Conservation (phyloP, 2,888 invertebrate species). For the Dugesia japonica region DNA sequence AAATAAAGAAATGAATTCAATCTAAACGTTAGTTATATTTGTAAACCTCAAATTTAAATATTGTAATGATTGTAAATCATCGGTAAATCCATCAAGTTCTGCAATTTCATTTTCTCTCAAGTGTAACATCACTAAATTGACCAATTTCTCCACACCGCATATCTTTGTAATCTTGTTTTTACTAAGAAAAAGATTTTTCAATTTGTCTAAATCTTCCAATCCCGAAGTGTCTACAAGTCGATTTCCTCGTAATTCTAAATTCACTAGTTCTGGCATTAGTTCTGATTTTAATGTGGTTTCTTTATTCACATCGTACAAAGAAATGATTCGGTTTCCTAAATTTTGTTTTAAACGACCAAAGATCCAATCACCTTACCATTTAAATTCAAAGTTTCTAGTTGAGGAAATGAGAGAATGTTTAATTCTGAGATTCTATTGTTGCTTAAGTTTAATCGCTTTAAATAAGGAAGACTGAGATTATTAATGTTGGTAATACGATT, state of each 20-base stretch:
- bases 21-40: too few relatives aligned
- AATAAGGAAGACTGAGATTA: slow-evolving; percentile 42
- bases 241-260: slow-evolving; percentile 45
- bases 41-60: slow-evolving; percentile 48
- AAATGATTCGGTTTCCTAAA: neutral
- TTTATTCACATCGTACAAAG: neutral
- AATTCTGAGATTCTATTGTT: slow-evolving; percentile 44
- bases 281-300: neutral
- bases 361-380: slow-evolving; percentile 40
- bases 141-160: slow-evolving; percentile 42
- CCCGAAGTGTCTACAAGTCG: slow-evolving; percentile 43
- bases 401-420: slow-evolving; percentile 45
- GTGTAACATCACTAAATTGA: slow-evolving; percentile 43
- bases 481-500: slow-evolving; percentile 40
- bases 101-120: slow-evolving; percentile 45
- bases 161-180: slow-evolving; percentile 43
- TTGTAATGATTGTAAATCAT: slow-evolving; percentile 41
- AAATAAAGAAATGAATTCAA: too few relatives aligned
- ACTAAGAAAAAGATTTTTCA: slow-evolving; percentile 46
- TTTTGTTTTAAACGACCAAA: neutral
- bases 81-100: slow-evolving; percentile 44
- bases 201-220: slow-evolving; percentile 41
- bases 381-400: slow-evolving; percentile 44
- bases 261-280: slow-evolving; percentile 40
- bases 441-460: slow-evolving; percentile 43